Evolutionary conservation across 2,113 vertebrate genomes (phyloP), one percentile per base, ranked within the genome.

Genomic region (Irena cyanogastra): DNA sequence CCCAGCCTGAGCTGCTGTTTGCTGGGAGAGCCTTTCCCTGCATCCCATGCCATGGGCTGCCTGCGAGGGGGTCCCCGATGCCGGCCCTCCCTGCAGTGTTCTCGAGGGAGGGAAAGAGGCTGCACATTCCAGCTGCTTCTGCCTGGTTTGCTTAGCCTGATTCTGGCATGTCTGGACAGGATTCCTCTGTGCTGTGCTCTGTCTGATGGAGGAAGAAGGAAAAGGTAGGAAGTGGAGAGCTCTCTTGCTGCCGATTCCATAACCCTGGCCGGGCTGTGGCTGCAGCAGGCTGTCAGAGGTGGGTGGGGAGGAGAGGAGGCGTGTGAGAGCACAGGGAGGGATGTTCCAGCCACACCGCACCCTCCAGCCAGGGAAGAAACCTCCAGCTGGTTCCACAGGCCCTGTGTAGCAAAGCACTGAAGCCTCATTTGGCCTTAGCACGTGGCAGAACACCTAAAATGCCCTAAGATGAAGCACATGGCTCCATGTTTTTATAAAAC

Each of bases 31-130:
- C 78, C 50, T 61, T 83, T 33, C 65, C n/a, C 63, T 68, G 78
- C 78, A 23, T 20, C 8, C 4, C 41, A 2, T 1, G 1, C 42
- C 70, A 0, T 1, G 3, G 83, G 44, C 68, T 35, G 71, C 20
- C 70, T 50, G 61, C 0, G 4, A 35, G 37, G 3, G 9, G 53
- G 22, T 23, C 45, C 53, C 31, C 0, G 3, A 7, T 0, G 1
- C 57, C 1, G 1, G 31, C 64, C n/a, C 74, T 89, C 45, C 61
- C 71, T 3, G 18, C 11, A 2, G 39, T 42, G 54, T 37, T 91
- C 60, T 8, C 10, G 44, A 81, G 66, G 30, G 60, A 45, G 24
- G 47, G 53, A 41, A 53, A 33, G 35, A 71, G 39, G 33, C 68
- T 87, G 79, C 26, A 2, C 28, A 10, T 37, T 63, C 53, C 57